Base-by-base conservation (phyloP, 2,888 invertebrate species). In the Mechanitis mazaeus region DNA sequence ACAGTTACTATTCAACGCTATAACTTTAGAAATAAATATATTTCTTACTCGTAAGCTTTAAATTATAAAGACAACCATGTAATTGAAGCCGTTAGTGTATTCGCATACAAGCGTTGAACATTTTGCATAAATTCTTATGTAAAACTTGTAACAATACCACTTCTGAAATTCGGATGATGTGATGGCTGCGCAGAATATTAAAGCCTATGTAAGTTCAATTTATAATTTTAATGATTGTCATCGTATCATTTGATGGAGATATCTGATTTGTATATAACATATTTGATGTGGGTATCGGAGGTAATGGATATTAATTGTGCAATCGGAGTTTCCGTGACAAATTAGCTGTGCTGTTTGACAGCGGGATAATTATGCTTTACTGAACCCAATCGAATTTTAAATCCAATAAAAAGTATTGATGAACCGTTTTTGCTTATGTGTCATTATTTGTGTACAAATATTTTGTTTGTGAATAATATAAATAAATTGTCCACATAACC, bases 221-320 rank as follows among this genome's bases (percentile, higher is more conserved):
- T 42, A 42, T 9, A 9, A 42, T 42, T 42, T 42, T 42, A 11
- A 1, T 42, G 42, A 35, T 42, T 42, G 6, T 42, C 42, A 42
- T 55, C 35, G 20, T 45, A 55, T 28, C 38, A 42, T 56, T 35
- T 33, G 1, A 45, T 31, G 33, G 1, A 12, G 28, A 33, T 9
- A 6, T 56, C 33, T 54, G 45, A 56, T 58, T 1, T 47, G 33
- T n/a, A 12, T 56, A 54, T 61, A 35, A 35, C 35, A 35, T 35
- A 35, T 35, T 35, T 50, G 54, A 54, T 42, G 59, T 45, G 45
- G 54, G 47, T 56, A 56, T 61, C 65, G 61, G 20, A 54, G 56
- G 42, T 64, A 65, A 64, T 59, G 56, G 46, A 53, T 61, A 65
- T 55, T 60, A 60, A 59, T 56, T 20, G 59, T 45, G 31, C 54